These are phyloP conservation scores for Drosophila kepulauana DNA, from an alignment of 1,140 invertebrate genomes.

Conservation along the genomic window DNA sequence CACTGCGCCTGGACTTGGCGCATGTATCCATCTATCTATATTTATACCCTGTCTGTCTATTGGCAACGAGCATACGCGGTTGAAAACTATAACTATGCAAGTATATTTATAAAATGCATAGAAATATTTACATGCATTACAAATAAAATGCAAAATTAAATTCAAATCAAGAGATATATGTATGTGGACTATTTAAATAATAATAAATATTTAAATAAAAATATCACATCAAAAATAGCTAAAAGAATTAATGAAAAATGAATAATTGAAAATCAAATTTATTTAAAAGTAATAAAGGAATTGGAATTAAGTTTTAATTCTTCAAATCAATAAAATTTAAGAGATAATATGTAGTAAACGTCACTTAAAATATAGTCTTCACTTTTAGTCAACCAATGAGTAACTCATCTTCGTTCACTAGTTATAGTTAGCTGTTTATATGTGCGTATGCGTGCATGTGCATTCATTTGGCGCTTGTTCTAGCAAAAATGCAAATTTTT, in stretches of 20 bases:
- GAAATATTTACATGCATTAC: no score
- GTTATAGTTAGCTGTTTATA: neutral
- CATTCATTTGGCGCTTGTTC: conserved; percentile 62
- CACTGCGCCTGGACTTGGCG: conserved; percentile 9
- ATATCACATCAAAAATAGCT: no score
- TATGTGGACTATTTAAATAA: no score
- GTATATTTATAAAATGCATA: no score
- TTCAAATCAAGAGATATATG: no score
- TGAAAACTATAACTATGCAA: no score
- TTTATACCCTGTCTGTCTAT: neutral
- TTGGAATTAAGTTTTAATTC: neutral
- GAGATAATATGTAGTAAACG: no score
- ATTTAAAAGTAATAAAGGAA: no score
- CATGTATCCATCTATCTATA: conserved; percentile 6
- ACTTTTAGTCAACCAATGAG: neutral
- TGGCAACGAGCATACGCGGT: neutral
- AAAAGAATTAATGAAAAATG: no score
- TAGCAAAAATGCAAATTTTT: conserved; percentile 80
- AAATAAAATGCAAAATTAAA: no score
- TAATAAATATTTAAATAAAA: no score
- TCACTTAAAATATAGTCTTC: neutral
- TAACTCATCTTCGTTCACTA: neutral
- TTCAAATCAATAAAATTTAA: neutral
- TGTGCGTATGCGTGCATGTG: conserved; percentile 49
- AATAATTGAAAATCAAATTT: no score